Evolutionary conservation across 2,797 vertebrate genomes (phyloP), one percentile per base, ranked within the genome.

Genomic region (Cottoperca gobio): DNA sequence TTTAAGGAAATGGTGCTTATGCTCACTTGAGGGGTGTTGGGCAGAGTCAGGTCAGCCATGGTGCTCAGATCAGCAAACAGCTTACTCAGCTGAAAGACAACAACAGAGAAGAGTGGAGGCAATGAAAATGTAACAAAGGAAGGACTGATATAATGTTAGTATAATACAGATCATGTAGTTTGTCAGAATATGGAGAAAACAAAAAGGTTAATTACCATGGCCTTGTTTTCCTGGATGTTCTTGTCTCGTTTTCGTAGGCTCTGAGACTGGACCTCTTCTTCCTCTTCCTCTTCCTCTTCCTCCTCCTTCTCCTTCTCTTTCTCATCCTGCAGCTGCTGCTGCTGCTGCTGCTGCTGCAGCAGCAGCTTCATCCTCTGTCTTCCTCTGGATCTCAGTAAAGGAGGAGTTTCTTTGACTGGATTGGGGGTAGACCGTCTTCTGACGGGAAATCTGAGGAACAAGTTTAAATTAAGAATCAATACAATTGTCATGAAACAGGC

Each of bases 201-300:
- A 31, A 8, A 28, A 37, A 6, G 2, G 10, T 45, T 65, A 8
- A 39, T 26, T 92, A 99, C 98, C 97, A 99, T 96, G 71, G 97
- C 97, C 90, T 99, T 99, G 91, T 99, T 99, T 92, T 99, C 97
- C 87, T 96, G 95, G 82, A 99, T 99, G 92, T 99, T 99, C 87
- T 96, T 95, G 81, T 96, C 93, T 85, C 97, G 93, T 80, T 96
- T 98, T 69, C 88, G 94, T 39, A 99, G 80, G 23, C 95, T 95
- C 28, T 92, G 95, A 1, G 95, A 93, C 42, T 95, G 90, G 52
- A 84, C 83, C 37, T 93, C 92, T 66, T 88, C 89, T 43, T 94
- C 67, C 12, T 92, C 90, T 33, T 93, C 93, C n/a, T 93, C 92
- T 8, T 92, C 93, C 2, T 89, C 89, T 49, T 93, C 93, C 16